These are phyloP conservation scores for Andinoacara biseriatus DNA, from an alignment of 2,113 vertebrate genomes.

Conservation along the genomic window DNA sequence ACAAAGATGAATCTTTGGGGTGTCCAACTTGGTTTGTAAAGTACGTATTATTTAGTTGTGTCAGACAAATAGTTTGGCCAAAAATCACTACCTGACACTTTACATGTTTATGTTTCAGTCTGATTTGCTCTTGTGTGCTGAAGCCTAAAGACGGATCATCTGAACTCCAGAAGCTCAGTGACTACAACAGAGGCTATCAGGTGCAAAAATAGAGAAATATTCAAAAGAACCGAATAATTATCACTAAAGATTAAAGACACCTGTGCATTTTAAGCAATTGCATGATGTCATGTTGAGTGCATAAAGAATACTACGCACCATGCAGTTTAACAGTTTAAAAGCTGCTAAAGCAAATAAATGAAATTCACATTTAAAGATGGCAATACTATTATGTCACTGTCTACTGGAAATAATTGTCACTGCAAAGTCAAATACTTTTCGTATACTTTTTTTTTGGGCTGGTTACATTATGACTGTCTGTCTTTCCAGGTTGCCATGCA, in stretches of 20 bases:
- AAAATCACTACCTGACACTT: not conserved
- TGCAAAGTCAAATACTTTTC: not conserved
- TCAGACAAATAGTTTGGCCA: not conserved
- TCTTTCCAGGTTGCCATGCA: constrained; percentile 75
- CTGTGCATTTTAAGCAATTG: not conserved
- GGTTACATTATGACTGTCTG: not conserved
- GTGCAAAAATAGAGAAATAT: constrained; percentile 63
- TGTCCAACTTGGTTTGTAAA: constrained; percentile 83
- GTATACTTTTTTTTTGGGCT: not conserved
- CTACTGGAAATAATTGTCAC: not conserved
- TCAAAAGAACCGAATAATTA: not conserved
- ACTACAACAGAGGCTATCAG: constrained; percentile 84
- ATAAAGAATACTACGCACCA: too few species aligned
- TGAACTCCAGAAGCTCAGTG: constrained; percentile 78
- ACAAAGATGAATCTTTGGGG: constrained; percentile 70
- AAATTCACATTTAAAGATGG: not conserved
- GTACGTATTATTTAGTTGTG: constrained; percentile 55
- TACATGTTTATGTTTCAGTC: constrained; percentile 69
- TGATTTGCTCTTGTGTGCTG: constrained; percentile 86
- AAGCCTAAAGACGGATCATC: constrained; percentile 77
- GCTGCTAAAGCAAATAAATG: not conserved
- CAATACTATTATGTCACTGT: not conserved
- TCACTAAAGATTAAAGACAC: not conserved
- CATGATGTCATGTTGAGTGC: not conserved
- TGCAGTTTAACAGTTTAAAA: not conserved